Evolutionary conservation across 2,888 invertebrate genomes (phyloP).

Genomic region (Prenolepis imparis): DNA sequence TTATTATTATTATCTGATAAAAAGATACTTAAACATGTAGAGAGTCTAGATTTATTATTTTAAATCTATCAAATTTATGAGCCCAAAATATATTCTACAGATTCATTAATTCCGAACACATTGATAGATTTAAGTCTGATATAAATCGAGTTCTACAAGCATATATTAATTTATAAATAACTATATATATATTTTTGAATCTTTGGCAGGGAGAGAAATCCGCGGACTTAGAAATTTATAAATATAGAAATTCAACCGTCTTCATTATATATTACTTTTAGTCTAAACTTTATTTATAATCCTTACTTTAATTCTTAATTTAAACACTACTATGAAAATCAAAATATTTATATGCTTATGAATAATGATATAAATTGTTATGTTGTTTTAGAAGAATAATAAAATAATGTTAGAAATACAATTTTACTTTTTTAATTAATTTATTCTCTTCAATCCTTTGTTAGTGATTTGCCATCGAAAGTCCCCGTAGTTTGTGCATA

Average conservation of each 20-base stretch:
- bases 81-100: background rate
- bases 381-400: background rate
- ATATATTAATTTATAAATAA: background rate
- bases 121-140: background rate
- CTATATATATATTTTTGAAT: slow-evolving; percentile 11
- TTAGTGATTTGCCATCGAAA: slow-evolving; percentile 33
- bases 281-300: background rate
- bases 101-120: background rate
- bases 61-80: background rate
- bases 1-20: background rate
- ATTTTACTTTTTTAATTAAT: background rate
- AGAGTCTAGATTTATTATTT: slow-evolving; percentile 1
- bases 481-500: slow-evolving; percentile 27
- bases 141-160: background rate
- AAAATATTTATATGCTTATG: slow-evolving; percentile 1
- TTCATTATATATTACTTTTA: background rate
- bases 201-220: background rate
- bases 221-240: background rate
- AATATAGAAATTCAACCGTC: background rate
- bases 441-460: background rate
- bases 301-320: background rate
- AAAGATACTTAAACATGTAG: background rate
- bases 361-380: slow-evolving; percentile 1
- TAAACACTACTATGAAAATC: slow-evolving; percentile 21
- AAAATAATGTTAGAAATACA: background rate